Base-by-base conservation (phyloP, 2,113 vertebrate species). In the Nannobrachium achirus region DNA sequence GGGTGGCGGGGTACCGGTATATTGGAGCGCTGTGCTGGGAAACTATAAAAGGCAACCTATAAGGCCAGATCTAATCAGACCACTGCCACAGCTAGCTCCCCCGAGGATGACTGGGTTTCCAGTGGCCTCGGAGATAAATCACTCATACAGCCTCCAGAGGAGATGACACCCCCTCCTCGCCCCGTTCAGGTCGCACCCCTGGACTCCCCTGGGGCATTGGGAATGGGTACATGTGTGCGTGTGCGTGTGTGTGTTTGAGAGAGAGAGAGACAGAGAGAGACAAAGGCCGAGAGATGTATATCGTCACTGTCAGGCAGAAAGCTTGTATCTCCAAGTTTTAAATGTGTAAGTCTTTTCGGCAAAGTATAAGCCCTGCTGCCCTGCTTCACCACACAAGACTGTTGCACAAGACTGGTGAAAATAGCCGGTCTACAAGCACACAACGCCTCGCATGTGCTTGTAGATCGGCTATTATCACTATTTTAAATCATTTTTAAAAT, bases 21-120 rank as follows among this genome's bases (percentile, higher is more conserved):
- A 79, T 52, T 73, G 69, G 61, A 76, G 76, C 58, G 72, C 56
- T 70, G 56, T 78, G 75, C 75, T 66, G 45, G 75, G 80, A 84
- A 83, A 73, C 84, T 73, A 73, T 76, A 79, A 76, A 80, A 56
- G 50, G 64, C 40, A 10, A 69, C 46, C 62, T 67, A n/a, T n/a
- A 76, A 70, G 67, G 59, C 2, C 1, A 61, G 69, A 73, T 68
- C 71, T 71, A 69, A 66, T 44, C 79, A 72, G 75, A 72, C 71
- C 45, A 25, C 39, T 46, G 59, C 75, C 73, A 74, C 62, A 18
- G 39, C n/a, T 68, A 18, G 39, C n/a, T 68, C 40, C n/a, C 52
- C 16, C 59, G 64, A 45, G 69, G 52, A 15, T 13, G 52, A 15
- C 42, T 20, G 16, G 53, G 39, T 70, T 76, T 81, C 69, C 61